Conservation (phyloP, 2,797 vertebrate genomes). For the Sylvia borin region DNA sequence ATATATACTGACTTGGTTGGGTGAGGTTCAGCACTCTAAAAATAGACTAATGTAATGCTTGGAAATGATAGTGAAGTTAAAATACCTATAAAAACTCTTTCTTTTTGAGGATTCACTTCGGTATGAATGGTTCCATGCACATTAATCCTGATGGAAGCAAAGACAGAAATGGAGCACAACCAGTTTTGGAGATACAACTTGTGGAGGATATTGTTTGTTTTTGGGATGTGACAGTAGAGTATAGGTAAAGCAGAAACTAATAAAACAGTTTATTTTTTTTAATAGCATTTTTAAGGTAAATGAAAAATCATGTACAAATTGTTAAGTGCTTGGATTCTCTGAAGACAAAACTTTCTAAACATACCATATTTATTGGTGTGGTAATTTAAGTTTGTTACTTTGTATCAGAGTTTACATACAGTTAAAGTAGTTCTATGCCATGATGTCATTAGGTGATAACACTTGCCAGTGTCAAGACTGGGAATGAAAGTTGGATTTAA, state of each 20-base stretch:
- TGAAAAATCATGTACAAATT: not conserved
- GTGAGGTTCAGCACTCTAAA: not conserved
- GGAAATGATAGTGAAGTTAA: not conserved
- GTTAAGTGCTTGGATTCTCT: not conserved
- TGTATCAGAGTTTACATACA: not conserved
- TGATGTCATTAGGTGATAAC: not conserved
- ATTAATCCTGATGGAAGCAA: slow-evolving; percentile 82
- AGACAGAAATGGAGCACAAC: slow-evolving; percentile 61
- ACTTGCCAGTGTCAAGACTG: not conserved
- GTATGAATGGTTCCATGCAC: slow-evolving; percentile 91
- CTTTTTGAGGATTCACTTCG: slow-evolving; percentile 89
- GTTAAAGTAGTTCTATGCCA: not conserved
- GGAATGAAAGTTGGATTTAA: not conserved
- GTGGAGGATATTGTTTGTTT: slow-evolving; percentile 86
- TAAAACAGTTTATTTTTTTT: not conserved
- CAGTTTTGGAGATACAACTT: slow-evolving; percentile 84
- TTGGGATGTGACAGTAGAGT: slow-evolving; percentile 87
- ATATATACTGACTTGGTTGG: not conserved
- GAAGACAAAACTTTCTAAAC: not conserved
- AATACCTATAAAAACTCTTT: slow-evolving; percentile 9
- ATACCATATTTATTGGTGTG: not conserved
- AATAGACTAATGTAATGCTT: not conserved
- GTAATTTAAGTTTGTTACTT: not conserved
- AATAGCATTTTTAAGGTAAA: not conserved
- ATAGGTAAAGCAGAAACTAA: slow-evolving; percentile 79